Base-by-base conservation (phyloP, 1,140 invertebrate species). In the Sycophila sp. region DNA sequence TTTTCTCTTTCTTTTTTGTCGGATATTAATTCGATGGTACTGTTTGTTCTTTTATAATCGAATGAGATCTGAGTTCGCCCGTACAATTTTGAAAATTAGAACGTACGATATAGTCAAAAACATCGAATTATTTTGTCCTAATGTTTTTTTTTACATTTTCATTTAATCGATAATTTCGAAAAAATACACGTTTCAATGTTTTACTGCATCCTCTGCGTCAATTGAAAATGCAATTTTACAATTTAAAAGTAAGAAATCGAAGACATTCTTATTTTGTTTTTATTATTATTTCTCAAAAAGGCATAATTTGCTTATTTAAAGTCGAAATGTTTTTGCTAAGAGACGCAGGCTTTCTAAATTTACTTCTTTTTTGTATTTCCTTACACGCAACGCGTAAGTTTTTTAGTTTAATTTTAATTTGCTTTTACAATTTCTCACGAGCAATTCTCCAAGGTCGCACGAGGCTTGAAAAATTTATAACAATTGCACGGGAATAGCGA, bases 71-170 rank as follows among this genome's bases (percentile, higher is more conserved):
- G 55, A 71, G 62, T 60, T 65, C 32, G 55, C 42, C 62, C 59
- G 53, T 59, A 65, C 62, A 79, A 77, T 73, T 74, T 75, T 17
- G 62, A 71, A 45, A 78, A 78, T 72, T 73, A 75, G n/a, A n/a
- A 76, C 36, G 19, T 60, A 38, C 32, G 19, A 11, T 47, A 47
- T 42, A 53, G 40, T 73, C 62, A 70, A 63, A 49, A 73, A 67
- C 24, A 66, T 69, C 58, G 60, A 64, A 56, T 63, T 60, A 34
- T 66, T 68, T 19, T 42, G 53, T 73, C 58, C 49, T 51, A 66
- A 34, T 51, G 17, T 19, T 60, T 73, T 67, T 55, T 71, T 56
- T 60, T 63, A 58, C 22, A 66, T 53, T 73, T 66, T 59, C n/a
- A 42, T 68, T 72, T 60, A 3, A 69, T 69, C 55, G 42, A 51